A percentile compares a stretch with the other conserved stretches of the same genome.
Conservation (phyloP, 2,797 vertebrate genomes). For the Paguma larvata region DNA sequence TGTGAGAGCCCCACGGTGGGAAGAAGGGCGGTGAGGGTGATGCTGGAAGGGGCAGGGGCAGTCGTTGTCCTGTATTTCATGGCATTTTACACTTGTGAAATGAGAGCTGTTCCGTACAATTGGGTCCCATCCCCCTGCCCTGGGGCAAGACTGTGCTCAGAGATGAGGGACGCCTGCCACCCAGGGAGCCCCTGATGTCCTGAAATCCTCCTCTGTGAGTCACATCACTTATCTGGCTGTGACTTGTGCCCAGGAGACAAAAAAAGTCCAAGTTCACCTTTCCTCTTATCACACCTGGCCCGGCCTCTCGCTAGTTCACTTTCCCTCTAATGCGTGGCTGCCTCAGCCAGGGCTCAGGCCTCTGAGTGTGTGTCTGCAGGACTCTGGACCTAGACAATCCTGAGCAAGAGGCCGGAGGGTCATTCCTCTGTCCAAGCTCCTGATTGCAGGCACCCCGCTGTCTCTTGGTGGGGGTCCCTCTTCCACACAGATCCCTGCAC, state of each 20-base stretch:
- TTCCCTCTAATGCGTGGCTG: neutral
- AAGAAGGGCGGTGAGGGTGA: neutral
- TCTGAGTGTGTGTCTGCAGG: neutral
- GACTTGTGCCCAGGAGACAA: slow-evolving; percentile 34
- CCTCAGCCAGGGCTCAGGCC: neutral
- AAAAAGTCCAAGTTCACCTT: slow-evolving; percentile 46
- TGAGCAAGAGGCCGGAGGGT: neutral
- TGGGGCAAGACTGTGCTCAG: neutral
- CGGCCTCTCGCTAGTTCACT: too few species aligned
- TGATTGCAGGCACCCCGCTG: neutral
- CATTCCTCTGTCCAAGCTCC: neutral
- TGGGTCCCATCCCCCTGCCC: neutral
- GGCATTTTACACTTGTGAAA: neutral
- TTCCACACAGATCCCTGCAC: neutral
- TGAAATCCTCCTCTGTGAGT: neutral
- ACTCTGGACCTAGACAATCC: neutral
- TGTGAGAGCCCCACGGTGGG: neutral
- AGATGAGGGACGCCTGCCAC: neutral
- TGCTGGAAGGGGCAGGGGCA: neutral
- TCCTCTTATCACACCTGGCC: neutral
- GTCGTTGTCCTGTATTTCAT: neutral
- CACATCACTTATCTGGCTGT: neutral
- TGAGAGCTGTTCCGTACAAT: neutral
- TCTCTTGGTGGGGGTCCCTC: neutral
- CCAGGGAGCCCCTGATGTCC: neutral